Base-by-base conservation (phyloP, 2,113 vertebrate species). In the Stictonetta naevosa region DNA sequence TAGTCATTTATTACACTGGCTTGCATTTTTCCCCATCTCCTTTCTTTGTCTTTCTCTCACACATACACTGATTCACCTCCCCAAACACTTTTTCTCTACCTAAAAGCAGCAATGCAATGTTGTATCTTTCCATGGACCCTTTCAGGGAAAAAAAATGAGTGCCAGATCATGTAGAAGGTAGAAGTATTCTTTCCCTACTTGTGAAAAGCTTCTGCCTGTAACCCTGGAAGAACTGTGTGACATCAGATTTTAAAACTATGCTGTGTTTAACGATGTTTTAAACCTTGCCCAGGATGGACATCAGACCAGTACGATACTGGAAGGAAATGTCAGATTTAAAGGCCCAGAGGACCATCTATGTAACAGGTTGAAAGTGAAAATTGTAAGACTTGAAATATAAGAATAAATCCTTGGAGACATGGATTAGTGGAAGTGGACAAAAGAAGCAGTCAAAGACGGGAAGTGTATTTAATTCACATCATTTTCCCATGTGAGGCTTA, bases 361-460 rank as follows among this genome's bases (percentile, higher is more conserved):
- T 62, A 83, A 88, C 38, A 95, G 62, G 76, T 88, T 72, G 50
- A 90, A 91, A 72, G 17, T 53, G 25, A 84, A 88, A 88, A 44
- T 62, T 17, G 8, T 76, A 90, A 67, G 40, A 23, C 9, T 82
- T 63, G 38, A 86, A 91, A 79, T 19, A 5, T 59, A 59, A 68
- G 63, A 90, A 66, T 84, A 84, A 95, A 84, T 76, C 36, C 34
- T 90, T 62, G 20, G 56, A 86, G 89, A 71, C 2, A 2, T 58
- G 44, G 44, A 86, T 88, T 78, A 83, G 38, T 44, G 12, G 19
- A 80, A 77, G 7, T 88, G 17, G 67, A 71, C 44, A 89, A 93
- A 78, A 88, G 34, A 69, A 79, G 4, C 13, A 69, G 23, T 93
- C 28, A n/a, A 11, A 86, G 62, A 36, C 14, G 16, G 22, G 59